phyloP scores from a whole-genome alignment of 2,888 invertebrate genomes.

The Tiphia femorata region DNA sequence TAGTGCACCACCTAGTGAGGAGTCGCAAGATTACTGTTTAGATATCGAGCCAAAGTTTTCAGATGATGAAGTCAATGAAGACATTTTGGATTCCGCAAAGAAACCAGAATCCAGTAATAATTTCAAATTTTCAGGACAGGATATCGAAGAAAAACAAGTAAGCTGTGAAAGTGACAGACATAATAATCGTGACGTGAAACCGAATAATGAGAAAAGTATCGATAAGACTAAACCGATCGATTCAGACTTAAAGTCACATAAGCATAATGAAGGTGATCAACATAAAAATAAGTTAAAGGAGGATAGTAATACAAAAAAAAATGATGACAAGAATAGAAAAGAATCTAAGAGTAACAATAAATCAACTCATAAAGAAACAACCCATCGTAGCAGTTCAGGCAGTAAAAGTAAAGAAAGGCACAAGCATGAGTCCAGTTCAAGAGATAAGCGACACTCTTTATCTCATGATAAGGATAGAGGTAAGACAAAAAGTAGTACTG shows the following conservation, averaged over 20 bases:
- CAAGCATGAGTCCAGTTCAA: constrained; percentile 22
- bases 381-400: constrained; percentile 30
- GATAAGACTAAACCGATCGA: constrained; percentile 18
- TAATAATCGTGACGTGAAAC: constrained; percentile 10
- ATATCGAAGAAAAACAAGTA: constrained; percentile 14
- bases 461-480: constrained; percentile 27
- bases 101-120: neutral
- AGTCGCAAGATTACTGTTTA: constrained; percentile 46
- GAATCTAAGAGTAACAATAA: constrained; percentile 15
- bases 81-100: constrained; percentile 3
- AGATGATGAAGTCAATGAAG: constrained; percentile 52
- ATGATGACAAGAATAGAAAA: constrained; percentile 11
- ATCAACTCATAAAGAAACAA: constrained; percentile 22
- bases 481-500: constrained; percentile 12
- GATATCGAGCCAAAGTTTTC: constrained; percentile 60
- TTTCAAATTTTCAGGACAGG: too few relatives aligned
- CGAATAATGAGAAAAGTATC: constrained; percentile 9
- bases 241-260: neutral
- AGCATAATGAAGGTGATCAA: too few relatives aligned
- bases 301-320: neutral
- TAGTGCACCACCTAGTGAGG: constrained; percentile 28
- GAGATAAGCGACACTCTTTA: constrained; percentile 22
- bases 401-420: constrained; percentile 24
- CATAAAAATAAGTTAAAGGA: constrained; percentile 1
- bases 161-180: constrained; percentile 25